These are phyloP conservation scores for Gallinago undulata DNA, from an alignment of 2,113 vertebrate genomes.

Conservation along the genomic window DNA sequence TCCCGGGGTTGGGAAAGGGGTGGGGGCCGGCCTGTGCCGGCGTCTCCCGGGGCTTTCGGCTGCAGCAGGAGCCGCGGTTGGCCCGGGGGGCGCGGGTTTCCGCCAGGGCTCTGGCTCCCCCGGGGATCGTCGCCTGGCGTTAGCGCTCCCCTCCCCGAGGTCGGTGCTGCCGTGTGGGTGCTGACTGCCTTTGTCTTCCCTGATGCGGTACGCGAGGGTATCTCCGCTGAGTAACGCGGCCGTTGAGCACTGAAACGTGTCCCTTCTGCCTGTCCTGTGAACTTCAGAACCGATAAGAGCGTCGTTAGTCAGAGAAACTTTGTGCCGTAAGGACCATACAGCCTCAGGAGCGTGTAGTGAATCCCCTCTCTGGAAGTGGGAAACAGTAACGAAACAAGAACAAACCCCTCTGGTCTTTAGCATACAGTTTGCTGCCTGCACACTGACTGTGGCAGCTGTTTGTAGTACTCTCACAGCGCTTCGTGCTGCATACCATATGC, in stretches of 20 bases:
- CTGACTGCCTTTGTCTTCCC: fast-evolving
- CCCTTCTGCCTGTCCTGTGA: not conserved
- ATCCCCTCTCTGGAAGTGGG: too few species aligned
- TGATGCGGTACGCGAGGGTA: fast-evolving
- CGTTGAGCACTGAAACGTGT: fast-evolving
- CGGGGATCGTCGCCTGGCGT: fast-evolving
- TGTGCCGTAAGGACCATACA: fast-evolving
- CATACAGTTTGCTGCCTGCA: fast-evolving
- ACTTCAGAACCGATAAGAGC: fast-evolving
- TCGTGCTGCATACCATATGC: fast-evolving
- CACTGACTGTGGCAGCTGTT: fast-evolving
- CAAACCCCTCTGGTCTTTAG: not conserved
- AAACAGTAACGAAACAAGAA: not conserved
- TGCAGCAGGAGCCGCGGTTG: not conserved
- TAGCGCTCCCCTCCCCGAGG: fast-evolving
- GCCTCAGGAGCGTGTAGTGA: fast-evolving
- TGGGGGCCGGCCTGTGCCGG: not conserved
- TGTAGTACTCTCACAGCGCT: fast-evolving
- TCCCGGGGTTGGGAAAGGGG: not conserved
- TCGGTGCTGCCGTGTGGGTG: fast-evolving
- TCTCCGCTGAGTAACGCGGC: fast-evolving
- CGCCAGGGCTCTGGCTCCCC: fast-evolving
- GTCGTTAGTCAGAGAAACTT: fast-evolving
- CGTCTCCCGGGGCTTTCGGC: not conserved
- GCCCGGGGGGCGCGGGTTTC: too few species aligned